Evolutionary conservation across 2,113 vertebrate genomes (phyloP), one percentile per base, ranked within the genome.

Genomic region (Etheostoma cragini): DNA sequence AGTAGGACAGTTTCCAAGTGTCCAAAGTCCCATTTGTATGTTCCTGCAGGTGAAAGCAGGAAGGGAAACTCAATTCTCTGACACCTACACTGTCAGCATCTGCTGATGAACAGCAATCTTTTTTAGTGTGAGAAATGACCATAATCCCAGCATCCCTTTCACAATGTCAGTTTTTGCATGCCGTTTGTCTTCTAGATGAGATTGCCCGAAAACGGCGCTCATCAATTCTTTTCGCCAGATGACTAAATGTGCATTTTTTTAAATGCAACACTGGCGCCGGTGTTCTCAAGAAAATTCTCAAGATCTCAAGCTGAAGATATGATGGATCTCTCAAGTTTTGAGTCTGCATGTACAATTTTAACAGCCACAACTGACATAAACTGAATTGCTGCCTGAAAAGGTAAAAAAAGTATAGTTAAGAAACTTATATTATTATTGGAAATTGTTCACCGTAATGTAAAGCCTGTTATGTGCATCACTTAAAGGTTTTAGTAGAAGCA

Each of bases 401-500:
- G 30, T 26, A 22, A 66, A 78, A 60, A 16, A 72, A 82, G 67
- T 70, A 60, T 62, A 74, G 60, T 72, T 33, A 81, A 56, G 38
- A 62, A 86, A 81, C 68, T 47, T 54, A n/a, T 50, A 24, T 22
- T 62, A 47, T 78, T 86, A 66, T 77, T 76, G 33, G 68, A 85
- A 90, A 82, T 60, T 82, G 78, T 62, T 89, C 52, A 63, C 30
- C 10, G 64, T 70, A 78, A 80, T 68, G 49, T 73, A 83, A 87
- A 76, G 52, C 57, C 16, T 74, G 60, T 52, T 74, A 45, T 70
- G 65, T 87, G 78, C 69, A 76, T 82, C 54, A 21, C 84, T 89
- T 85, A 69, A 82, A 86, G 80, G 73, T 87, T 88, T 92, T 80
- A 93, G 71, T 81, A 46, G 72, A 87, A 62, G 66, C 76, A 86